Base-by-base conservation (phyloP, 2,888 invertebrate genomes). In the Lucinisca nassula region DNA sequence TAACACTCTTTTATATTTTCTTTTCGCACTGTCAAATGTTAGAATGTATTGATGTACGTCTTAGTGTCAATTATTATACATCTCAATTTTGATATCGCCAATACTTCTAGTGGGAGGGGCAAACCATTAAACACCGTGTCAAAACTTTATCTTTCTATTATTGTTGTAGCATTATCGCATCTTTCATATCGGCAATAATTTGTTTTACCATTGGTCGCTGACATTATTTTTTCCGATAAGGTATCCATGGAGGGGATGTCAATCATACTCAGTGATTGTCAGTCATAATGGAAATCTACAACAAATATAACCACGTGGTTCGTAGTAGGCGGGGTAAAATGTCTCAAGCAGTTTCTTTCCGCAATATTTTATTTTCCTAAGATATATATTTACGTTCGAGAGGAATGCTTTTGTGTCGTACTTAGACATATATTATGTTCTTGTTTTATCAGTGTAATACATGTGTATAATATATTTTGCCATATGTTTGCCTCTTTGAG, bases 151-250 rank as follows among this genome's bases (percentile, higher is more conserved):
- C 89, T 90, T 85, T 74, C 83, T 84, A 84, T 90, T 88, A 90
- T 90, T 90, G 35, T 67, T 86, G 85, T 77, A 38, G 82, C 76
- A 82, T 85, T 85, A 85, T 87, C 87, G 24, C 61, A 61, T n/a
- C 49, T 58, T 85, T 82, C 81, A 81, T 90, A 90, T 90, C 90
- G 70, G 37, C 86, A 85, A 83, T 83, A 87, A 67, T 82, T 85
- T 87, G 82, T 84, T 61, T 82, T 85, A 85, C 85, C 89, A 93
- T 93, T 92, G 93, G 93, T 84, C 89, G 91, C 88, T 84, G 89
- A 79, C 85, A 85, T 79, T 67, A 67, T 67, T 82, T 87, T 85
- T 83, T 84, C n/a, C 78, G 89, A 88, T 88, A 81, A 51, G 76
- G 86, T 89, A 77, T 83, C 87, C 86, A 88, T 85, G 84, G 88